Conservation (phyloP, 2,797 vertebrate genomes). For the Anguilla megastoma region DNA sequence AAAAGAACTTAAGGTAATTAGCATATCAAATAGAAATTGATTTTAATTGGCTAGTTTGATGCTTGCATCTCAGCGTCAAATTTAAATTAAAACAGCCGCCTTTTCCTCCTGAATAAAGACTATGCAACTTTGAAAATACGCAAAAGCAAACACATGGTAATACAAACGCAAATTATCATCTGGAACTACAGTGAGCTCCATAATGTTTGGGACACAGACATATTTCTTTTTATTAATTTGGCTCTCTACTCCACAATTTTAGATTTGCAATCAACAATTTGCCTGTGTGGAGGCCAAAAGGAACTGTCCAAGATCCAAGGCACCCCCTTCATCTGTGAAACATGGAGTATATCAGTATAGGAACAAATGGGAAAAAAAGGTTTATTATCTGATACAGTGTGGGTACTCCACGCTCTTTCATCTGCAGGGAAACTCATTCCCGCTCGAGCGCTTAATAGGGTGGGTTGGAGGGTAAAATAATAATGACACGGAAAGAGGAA, state of each 20-base stretch:
- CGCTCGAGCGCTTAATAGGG: no score
- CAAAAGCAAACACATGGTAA: not conserved
- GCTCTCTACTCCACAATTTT: no score
- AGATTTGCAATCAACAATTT: no score
- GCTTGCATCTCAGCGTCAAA: not conserved
- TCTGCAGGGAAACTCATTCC: not conserved
- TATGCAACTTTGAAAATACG: not conserved
- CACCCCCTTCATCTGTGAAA: no score
- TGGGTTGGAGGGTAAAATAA: not conserved
- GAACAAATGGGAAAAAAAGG: not conserved
- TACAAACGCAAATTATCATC: not conserved
- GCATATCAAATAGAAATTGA: constrained; percentile 20
- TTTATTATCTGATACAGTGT: not conserved
- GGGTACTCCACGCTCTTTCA: not conserved
- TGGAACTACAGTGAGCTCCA: not conserved
- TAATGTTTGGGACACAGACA: no score
- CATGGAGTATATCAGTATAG: not conserved
- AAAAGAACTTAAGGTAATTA: constrained; percentile 12
- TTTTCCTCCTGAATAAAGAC: not conserved
- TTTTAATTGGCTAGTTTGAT: constrained; percentile 20
- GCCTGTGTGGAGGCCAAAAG: no score
- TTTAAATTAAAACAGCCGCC: not conserved
- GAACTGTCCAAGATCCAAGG: no score
- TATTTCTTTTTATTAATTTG: no score
- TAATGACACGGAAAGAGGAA: not conserved